These are phyloP conservation scores for Euwallacea similis DNA, from an alignment of 1,140 invertebrate genomes.

Conservation along the genomic window DNA sequence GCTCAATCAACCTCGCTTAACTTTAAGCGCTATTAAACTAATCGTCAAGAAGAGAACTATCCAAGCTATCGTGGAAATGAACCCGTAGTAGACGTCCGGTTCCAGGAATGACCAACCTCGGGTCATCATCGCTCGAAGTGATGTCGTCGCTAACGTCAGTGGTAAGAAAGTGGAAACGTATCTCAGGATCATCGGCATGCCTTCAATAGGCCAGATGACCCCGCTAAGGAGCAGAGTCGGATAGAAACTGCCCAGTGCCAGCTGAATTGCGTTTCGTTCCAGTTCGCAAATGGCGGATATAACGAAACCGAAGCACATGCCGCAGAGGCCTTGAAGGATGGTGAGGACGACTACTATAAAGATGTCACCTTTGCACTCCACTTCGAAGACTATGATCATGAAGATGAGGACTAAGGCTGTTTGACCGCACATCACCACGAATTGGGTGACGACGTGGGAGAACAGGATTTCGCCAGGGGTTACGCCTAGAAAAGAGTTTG, in stretches of 20 bases:
- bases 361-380: slow-evolving; percentile 83
- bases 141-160: slow-evolving; percentile 87
- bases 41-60: slow-evolving; percentile 82
- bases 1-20: slow-evolving; percentile 64
- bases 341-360: slow-evolving; percentile 82
- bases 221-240: slow-evolving; percentile 88
- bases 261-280: slow-evolving; percentile 91
- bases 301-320: slow-evolving; percentile 94
- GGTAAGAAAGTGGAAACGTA: slow-evolving; percentile 85
- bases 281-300: slow-evolving; percentile 90
- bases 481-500: slow-evolving; percentile 64
- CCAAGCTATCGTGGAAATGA: slow-evolving; percentile 85
- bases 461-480: slow-evolving; percentile 86
- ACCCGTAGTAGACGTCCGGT: slow-evolving; percentile 85
- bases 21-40: slow-evolving; percentile 76
- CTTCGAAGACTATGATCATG: slow-evolving; percentile 86
- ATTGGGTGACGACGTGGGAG: slow-evolving; percentile 90
- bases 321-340: slow-evolving; percentile 85
- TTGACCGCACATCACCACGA: slow-evolving; percentile 91
- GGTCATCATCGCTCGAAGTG: slow-evolving; percentile 84
- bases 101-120: slow-evolving; percentile 84
- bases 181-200: slow-evolving; percentile 80
- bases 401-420: slow-evolving; percentile 84
- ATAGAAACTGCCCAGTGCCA: slow-evolving; percentile 92
- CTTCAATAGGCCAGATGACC: slow-evolving; percentile 61